These are phyloP conservation scores for Erpetoichthys calabaricus DNA, from an alignment of 2,797 vertebrate genomes.

Conservation along the genomic window DNA sequence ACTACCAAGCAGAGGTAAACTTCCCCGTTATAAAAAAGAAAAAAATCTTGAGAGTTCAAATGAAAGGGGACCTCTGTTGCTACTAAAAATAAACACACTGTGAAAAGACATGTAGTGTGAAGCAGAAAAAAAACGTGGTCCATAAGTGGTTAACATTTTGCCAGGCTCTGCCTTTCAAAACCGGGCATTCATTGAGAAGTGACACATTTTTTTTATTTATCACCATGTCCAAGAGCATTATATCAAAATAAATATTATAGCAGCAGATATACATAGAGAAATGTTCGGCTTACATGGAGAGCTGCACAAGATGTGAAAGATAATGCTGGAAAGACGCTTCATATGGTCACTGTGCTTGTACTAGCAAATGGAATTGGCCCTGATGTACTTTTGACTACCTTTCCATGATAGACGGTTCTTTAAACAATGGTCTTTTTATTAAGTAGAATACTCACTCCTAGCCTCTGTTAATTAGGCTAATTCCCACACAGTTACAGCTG, in stretches of 20 bases:
- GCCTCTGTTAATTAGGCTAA: slow-evolving; percentile 5
- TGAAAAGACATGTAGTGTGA: background rate
- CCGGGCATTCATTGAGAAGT: background rate
- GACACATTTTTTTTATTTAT: background rate
- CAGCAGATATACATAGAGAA: too few species aligned
- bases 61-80: background rate
- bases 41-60: background rate
- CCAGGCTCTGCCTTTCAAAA: background rate
- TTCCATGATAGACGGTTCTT: slow-evolving; percentile 34
- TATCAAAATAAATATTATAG: too few species aligned
- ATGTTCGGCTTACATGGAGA: too few species aligned
- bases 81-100: background rate
- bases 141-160: background rate
- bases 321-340: background rate
- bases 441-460: slow-evolving; percentile 26
- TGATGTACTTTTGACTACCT: background rate
- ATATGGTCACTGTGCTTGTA: slow-evolving; percentile 4
- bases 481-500: slow-evolving; percentile 34
- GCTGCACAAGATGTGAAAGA: too few species aligned
- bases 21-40: slow-evolving; percentile 24
- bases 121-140: background rate
- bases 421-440: slow-evolving; percentile 44
- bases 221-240: too few species aligned
- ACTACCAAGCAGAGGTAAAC: slow-evolving; percentile 28
- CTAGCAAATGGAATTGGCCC: background rate